Conservation (phyloP, 1,140 invertebrate species). For the Oppia nitens region DNA sequence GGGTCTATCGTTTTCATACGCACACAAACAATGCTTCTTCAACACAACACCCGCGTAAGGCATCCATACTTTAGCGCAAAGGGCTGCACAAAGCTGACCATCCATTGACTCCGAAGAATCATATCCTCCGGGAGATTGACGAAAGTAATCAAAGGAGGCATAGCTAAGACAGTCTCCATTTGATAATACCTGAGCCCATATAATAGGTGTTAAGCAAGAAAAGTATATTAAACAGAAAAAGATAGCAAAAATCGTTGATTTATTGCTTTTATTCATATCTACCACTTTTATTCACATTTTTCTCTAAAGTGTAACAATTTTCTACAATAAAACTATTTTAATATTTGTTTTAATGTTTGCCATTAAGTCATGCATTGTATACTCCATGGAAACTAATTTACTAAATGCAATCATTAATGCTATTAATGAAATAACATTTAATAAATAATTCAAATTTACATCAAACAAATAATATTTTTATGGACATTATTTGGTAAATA, state of each 20-base stretch:
- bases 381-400: neutral
- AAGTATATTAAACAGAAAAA: neutral
- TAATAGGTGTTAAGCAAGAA: neutral
- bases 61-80: conserved; percentile 19
- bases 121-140: conserved; percentile 22
- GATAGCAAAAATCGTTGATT: neutral
- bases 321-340: neutral
- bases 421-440: too few relatives aligned
- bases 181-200: conserved; percentile 3
- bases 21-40: conserved; percentile 20
- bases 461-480: too few relatives aligned
- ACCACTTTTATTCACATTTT: neutral
- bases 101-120: conserved; percentile 16
- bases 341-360: neutral
- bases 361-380: neutral
- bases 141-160: conserved; percentile 19
- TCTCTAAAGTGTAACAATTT: neutral
- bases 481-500: too few relatives aligned
- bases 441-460: too few relatives aligned
- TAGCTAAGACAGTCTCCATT: conserved; percentile 20
- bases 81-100: conserved; percentile 14
- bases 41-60: conserved; percentile 20
- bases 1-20: neutral
- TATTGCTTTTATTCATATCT: too few relatives aligned
- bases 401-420: neutral